Conservation (phyloP, 2,113 vertebrate species). For the Ageneiosus marmoratus region DNA sequence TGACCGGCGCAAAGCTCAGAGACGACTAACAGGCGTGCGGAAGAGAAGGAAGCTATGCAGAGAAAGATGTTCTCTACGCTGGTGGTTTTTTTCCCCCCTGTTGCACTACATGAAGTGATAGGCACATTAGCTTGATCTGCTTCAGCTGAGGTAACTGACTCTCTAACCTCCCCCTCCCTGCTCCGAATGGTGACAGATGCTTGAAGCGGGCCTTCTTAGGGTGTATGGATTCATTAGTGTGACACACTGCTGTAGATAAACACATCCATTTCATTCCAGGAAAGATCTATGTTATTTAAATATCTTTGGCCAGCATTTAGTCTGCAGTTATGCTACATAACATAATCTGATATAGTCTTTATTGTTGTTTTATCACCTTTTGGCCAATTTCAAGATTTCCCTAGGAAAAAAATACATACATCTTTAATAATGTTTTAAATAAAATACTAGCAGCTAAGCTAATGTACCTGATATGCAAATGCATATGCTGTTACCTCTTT, state of each 20-base stretch:
- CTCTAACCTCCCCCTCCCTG: background rate
- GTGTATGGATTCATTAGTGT: constrained; percentile 9
- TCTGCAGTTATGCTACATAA: background rate
- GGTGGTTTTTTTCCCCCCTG: background rate
- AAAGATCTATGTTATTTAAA: background rate
- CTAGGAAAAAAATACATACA: background rate
- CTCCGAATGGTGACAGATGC: background rate
- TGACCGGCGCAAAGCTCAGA: constrained; percentile 27
- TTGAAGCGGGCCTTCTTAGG: background rate
- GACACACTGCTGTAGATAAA: background rate
- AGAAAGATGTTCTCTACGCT: background rate
- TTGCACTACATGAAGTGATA: constrained; percentile 27
- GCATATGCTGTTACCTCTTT: background rate
- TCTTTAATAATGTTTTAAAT: background rate
- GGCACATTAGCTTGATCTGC: constrained; percentile 21
- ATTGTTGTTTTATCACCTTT: background rate
- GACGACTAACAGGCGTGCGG: background rate
- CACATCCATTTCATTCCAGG: background rate
- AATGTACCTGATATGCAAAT: background rate
- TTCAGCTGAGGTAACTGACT: constrained; percentile 23
- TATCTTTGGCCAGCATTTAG: background rate
- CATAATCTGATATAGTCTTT: background rate
- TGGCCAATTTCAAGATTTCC: background rate
- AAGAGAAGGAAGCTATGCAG: constrained; percentile 18
- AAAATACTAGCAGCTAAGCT: background rate